A percentile compares a stretch with the other conserved stretches of the same genome.
phyloP scores from a whole-genome alignment of 2,113 vertebrate genomes.

The Spheniscus mendiculus region DNA sequence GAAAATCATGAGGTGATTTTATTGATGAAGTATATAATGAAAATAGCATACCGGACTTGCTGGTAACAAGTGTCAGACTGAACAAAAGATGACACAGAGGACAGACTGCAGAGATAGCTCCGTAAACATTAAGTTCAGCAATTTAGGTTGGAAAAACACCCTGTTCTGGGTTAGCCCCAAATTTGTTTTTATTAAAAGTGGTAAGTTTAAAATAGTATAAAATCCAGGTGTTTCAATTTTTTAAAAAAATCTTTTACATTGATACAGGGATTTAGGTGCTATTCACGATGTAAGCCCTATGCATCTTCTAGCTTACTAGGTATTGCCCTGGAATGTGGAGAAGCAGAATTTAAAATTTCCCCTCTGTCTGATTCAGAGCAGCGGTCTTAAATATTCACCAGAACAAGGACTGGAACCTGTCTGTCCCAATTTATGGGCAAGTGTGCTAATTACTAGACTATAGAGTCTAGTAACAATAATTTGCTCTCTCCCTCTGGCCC shows the following conservation, averaged over 20 bases:
- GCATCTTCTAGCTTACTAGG: not conserved
- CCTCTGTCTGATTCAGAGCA: constrained; percentile 20
- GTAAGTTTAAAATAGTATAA: not conserved
- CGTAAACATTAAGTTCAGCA: not conserved
- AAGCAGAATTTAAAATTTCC: not conserved
- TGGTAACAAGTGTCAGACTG: not conserved
- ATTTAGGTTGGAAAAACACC: not conserved
- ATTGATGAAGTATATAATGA: not conserved
- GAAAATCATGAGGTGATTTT: not conserved
- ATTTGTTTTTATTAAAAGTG: not conserved
- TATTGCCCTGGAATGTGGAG: not conserved
- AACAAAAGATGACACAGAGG: not conserved
- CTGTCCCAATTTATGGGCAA: constrained; percentile 7
- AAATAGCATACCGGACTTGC: not conserved
- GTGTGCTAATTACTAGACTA: constrained; percentile 52
- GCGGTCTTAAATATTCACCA: constrained; percentile 10
- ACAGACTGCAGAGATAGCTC: not conserved
- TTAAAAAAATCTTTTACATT: not conserved
- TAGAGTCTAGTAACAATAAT: not conserved
- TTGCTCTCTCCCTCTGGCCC: constrained; percentile 51
- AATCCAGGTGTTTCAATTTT: not conserved
- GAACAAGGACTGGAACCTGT: constrained; percentile 37
- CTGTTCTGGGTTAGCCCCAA: not conserved
- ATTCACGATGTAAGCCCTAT: not conserved
- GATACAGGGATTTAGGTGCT: not conserved